Percentiles rank a stretch among this genome's conserved stretches.
These are phyloP conservation scores for Theristicus caerulescens DNA, from an alignment of 2,113 vertebrate genomes.

Conservation along the genomic window DNA sequence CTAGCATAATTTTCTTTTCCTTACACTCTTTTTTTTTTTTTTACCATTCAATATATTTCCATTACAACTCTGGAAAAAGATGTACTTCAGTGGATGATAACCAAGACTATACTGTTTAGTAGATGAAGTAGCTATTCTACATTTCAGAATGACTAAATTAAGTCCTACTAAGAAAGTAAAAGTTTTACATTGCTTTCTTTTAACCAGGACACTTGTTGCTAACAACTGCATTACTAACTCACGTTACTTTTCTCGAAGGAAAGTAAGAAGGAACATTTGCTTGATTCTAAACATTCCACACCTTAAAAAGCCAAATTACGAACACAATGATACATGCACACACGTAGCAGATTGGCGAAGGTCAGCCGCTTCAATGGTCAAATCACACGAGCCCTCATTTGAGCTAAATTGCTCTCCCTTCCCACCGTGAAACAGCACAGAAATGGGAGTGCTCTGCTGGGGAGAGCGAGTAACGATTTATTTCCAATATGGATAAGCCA, in stretches of 20 bases:
- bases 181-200: background rate
- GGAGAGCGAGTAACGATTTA: background rate
- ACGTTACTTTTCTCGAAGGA: background rate
- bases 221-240: background rate
- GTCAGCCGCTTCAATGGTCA: background rate
- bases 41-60: background rate
- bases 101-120: background rate
- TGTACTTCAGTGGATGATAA: constrained; percentile 8
- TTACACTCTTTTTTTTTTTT: background rate
- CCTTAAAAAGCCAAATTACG: background rate
- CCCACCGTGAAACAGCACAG: background rate
- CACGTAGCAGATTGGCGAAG: background rate
- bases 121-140: background rate
- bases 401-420: background rate
- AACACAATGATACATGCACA: background rate
- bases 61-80: constrained; percentile 4
- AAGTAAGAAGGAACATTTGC: background rate
- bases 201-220: background rate
- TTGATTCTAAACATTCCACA: background rate
- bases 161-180: background rate
- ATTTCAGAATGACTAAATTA: constrained; percentile 18
- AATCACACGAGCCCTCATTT: background rate
- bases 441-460: background rate
- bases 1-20: background rate
- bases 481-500: background rate